Evolutionary conservation across 1,140 invertebrate genomes (phyloP), one percentile per base, ranked within the genome.

Genomic region (Drosophila lowei): DNA sequence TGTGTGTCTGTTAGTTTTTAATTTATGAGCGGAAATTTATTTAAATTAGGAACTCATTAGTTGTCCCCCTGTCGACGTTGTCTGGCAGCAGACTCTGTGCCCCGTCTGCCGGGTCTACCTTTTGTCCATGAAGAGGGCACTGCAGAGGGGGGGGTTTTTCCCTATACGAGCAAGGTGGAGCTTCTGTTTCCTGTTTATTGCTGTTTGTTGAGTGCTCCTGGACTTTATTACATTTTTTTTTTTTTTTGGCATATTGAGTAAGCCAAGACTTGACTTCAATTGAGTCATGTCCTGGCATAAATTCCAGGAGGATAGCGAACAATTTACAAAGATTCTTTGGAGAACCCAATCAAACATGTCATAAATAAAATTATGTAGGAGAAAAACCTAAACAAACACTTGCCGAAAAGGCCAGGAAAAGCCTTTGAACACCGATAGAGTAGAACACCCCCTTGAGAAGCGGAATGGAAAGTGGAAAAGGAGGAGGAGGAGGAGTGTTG

Each of bases 1-100:
- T 38, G 34, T 38, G 78, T 76, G 77, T 77, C 77, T 77, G 83
- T 64, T 63, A 67, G 72, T 88, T 85, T 85, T 88, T 90, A 90
- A 90, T 90, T 90, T 90, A 90, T 90, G 86, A 88, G 75, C 71
- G 57, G 78, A 83, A 78, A 90, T 90, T 90, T 90, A 90, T 90
- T 90, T 90, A 90, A 90, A 90, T 90, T 90, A 90, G 86, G 88
- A 90, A 90, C 88, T 90, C 78, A 90, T 90, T 90, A 90, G 88
- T 79, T 79, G 59, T 65, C 77, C 34, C 34, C 61, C 59, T 75
- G 76, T 63, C 76, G 72, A 60, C 64, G 58, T 43, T 44, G 60
- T 48, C 68, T 66, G 54, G 11, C 34, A 13, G 30, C 41, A 42
- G 18, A 21, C 44, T 44, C 16, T 30, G 8, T 16, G 7, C 38